phyloP scores from a whole-genome alignment of 53 echinoderm and acorn worm genomes.

The Echinometra lucunter region DNA sequence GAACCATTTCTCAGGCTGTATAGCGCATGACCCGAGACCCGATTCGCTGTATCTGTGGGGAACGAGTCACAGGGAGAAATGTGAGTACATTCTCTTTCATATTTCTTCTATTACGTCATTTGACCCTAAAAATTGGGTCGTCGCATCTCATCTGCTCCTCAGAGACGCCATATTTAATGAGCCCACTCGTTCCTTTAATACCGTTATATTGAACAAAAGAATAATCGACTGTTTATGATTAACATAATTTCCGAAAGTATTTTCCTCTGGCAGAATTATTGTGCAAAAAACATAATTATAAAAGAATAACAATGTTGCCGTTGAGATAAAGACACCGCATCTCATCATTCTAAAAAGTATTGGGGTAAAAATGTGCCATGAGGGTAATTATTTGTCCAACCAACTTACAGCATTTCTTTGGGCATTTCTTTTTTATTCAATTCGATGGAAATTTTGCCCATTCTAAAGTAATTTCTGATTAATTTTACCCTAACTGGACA shows the following conservation, averaged over 20 bases:
- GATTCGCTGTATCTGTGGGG: not conserved
- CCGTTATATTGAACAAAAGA: not conserved
- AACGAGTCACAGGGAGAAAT: not conserved
- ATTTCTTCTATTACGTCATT: slow-evolving; percentile 26
- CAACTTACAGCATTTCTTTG: too few relatives aligned
- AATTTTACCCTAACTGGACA: too few relatives aligned
- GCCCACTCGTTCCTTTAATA: slow-evolving; percentile 16
- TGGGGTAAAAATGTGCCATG: too few relatives aligned
- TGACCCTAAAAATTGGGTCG: slow-evolving; percentile 16
- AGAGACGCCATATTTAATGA: slow-evolving; percentile 48
- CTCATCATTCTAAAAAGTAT: too few relatives aligned
- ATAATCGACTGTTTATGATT: not conserved
- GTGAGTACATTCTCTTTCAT: not conserved
- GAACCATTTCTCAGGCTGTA: not conserved
- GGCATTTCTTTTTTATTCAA: too few relatives aligned
- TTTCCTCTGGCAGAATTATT: too few relatives aligned
- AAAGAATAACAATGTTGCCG: too few relatives aligned
- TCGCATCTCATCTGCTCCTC: not conserved
- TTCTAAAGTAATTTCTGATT: too few relatives aligned
- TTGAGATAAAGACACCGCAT: too few relatives aligned
- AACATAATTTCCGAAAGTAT: not conserved
- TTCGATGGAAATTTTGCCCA: too few relatives aligned
- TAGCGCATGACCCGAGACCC: not conserved
- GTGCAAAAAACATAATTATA: too few relatives aligned
- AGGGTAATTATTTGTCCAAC: too few relatives aligned